Evolutionary conservation across 1,140 invertebrate genomes (phyloP).

Genomic region (Penaeus japonicus): DNA sequence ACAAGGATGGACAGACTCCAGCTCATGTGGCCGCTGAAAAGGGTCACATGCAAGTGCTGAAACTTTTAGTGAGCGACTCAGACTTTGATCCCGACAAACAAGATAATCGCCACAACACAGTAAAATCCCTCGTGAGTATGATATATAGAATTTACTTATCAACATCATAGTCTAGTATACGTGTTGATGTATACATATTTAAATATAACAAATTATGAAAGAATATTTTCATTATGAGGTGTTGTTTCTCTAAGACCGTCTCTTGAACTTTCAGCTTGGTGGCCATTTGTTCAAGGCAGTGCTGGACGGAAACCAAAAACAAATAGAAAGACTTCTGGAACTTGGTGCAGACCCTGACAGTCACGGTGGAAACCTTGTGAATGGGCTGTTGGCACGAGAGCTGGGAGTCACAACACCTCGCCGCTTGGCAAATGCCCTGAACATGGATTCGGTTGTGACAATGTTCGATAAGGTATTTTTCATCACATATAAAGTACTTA

Average conservation of each 20-base stretch:
- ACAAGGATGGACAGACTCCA: conserved; percentile 34
- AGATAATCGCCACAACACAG: conserved; percentile 3
- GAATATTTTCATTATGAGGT: too few relatives aligned
- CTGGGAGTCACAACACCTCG: not conserved
- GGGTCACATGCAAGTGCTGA: conserved; percentile 34
- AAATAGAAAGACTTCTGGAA: not conserved
- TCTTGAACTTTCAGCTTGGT: not conserved
- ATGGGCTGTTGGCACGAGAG: not conserved
- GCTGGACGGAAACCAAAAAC: not conserved
- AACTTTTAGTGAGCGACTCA: conserved; percentile 14
- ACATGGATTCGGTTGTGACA: not conserved
- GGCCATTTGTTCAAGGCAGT: not conserved
- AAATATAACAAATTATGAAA: too few relatives aligned
- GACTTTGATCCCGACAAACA: conserved; percentile 9
- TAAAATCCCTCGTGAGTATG: too few relatives aligned
- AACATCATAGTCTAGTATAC: too few relatives aligned
- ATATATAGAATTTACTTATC: too few relatives aligned
- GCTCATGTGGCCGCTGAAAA: conserved; percentile 36
- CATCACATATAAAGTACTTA: not conserved
- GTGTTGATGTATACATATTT: too few relatives aligned
- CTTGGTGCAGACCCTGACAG: not conserved
- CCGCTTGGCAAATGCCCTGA: not conserved
- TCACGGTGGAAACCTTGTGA: not conserved
- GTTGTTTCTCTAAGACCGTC: too few relatives aligned
- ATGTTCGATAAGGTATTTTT: not conserved